Base-by-base conservation (phyloP, 2,888 invertebrate genomes). In the Fragum fragum region DNA sequence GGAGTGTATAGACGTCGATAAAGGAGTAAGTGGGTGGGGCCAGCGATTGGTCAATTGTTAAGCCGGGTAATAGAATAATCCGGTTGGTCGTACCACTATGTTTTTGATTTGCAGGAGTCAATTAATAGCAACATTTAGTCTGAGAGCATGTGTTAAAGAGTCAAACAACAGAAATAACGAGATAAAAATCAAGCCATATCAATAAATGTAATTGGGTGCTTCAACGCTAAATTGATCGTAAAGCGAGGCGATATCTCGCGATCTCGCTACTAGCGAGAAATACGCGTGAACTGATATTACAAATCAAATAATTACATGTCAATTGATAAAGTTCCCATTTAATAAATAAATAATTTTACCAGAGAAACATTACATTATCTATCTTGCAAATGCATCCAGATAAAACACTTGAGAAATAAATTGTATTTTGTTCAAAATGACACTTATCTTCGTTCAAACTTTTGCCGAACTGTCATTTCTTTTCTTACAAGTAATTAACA, bases 231-330 rank as follows among this genome's bases (percentile, higher is more conserved):
- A 61, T 61, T 32, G 32, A 32, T 32, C 26, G 61, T 61, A 61
- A 29, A 61, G 26, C 61, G 61, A 61, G 61, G 18, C 28, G 61
- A 61, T 28, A 66, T 66, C 66, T n/a, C 11, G 21, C 16, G 7
- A 66, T 66, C 66, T 66, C 66, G 23, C 66, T 21, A 66, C 21
- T 7, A 42, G 66, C 21, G 66, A 42, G 29, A 39, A 21, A 39
- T 32, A 39, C 66, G 39, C 39, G 66, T n/a, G 66, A 66, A 66
- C 23, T 42, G 66, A 66, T 66, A 66, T 42, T 61, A 26, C 66
- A 66, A 66, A 66, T 66, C 66, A 66, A 66, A 66, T 42, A 39
- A 66, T 66, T 66, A 42, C 66, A 42, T 66, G 66, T 66, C 66
- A 39, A 42, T 66, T 66, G 66, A 66, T 66, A 66, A 66, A 42